Evolutionary conservation across 2,888 invertebrate species (phyloP).

Genomic region (Bimastos eiseni): DNA sequence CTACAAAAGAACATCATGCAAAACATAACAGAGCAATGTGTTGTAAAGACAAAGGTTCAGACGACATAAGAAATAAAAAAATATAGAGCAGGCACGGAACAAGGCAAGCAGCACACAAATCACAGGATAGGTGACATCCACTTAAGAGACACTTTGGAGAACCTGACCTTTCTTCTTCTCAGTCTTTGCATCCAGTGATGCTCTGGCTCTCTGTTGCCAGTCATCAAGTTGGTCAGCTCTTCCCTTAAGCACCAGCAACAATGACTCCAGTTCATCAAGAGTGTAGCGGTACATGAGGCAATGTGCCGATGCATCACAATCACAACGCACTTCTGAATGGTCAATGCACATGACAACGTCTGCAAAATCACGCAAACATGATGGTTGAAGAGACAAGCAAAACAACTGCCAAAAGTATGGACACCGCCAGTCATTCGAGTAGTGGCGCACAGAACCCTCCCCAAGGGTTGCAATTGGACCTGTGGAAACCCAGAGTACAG

Average conservation of each 20-base stretch:
- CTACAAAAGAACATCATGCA: no score
- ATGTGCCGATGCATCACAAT: conserved; percentile 66
- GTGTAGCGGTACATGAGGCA: conserved; percentile 78
- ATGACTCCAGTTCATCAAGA: conserved; percentile 86
- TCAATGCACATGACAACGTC: conserved; percentile 78
- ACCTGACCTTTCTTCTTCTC: conserved; percentile 56
- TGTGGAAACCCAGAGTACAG: no score
- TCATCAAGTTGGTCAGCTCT: conserved; percentile 88
- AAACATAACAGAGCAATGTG: no score
- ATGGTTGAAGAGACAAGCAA: neutral
- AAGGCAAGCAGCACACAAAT: neutral
- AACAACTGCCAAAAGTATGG: neutral
- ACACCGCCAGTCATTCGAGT: no score
- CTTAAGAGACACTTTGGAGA: neutral
- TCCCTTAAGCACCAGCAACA: conserved; percentile 82
- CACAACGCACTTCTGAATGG: conserved; percentile 82
- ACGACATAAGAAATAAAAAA: neutral
- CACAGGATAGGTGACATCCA: neutral
- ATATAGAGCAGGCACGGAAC: neutral
- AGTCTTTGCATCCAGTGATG: conserved; percentile 75
- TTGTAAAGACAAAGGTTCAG: neutral
- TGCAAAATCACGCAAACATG: conserved; percentile 43
- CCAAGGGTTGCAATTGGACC: no score
- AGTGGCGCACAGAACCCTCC: no score
- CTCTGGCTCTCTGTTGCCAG: conserved; percentile 84